Base-by-base conservation (phyloP, 2,888 invertebrate species). In the Synanthedon formicaeformis region DNA sequence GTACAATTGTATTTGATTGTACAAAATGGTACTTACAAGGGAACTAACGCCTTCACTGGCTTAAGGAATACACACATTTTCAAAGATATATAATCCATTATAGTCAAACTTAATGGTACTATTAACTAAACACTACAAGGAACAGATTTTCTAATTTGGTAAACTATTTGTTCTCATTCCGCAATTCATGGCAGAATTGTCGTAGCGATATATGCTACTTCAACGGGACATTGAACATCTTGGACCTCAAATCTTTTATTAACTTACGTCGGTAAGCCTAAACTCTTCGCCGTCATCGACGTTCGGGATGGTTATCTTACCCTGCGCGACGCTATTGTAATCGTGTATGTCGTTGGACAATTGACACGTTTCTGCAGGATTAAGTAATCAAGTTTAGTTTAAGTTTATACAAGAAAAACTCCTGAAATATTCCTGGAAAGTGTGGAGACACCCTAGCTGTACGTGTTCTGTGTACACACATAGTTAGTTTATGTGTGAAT, bases 271-370 rank as follows among this genome's bases (percentile, higher is more conserved):
- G 69, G 96, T 95, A 71, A 95, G 89, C 58, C 59, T 40, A 90
- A 93, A 94, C 92, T 99, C 98, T 88, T 98, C 98, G 75, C 91
- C 92, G 86, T 99, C 99, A 89, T 99, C 97, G 71, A 99, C 93
- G 86, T 92, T 93, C 74, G 98, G 96, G 84, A 99, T 98, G 73
- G 93, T 94, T 79, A 92, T 92, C 91, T 97, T 97, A 91, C 98
- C 99, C 92, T 99, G 98, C 75, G 98, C 91, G 78, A 97, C 95
- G 92, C 93, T 95, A 90, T 90, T 88, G 91, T 98, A 99, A 89
- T 96, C 95, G 90, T 94, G 90, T 89, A 97, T 93, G 90, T 97
- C 93, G 85, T 96, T 91, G 71, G 91, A 91, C 76, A 98, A 92
- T 69, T 90, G 72, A 90, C 96, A 94, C 77, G 88, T 90, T 0